phyloP scores from a whole-genome alignment of 2,888 invertebrate species.

The Gymnocheta viridis region DNA sequence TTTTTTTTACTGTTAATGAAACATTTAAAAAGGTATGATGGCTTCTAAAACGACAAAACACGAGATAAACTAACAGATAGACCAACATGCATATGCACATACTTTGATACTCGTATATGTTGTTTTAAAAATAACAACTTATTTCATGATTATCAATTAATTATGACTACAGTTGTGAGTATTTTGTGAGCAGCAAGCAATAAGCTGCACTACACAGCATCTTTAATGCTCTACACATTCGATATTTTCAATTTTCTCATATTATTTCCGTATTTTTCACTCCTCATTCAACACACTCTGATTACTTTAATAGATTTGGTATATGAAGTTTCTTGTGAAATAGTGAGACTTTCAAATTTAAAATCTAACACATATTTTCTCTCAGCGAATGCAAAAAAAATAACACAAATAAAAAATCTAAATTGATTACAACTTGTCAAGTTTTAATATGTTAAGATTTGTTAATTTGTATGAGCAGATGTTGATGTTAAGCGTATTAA shows the following conservation, averaged over 20 bases:
- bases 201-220: background rate
- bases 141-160: constrained; percentile 40
- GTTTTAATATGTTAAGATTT: constrained; percentile 58
- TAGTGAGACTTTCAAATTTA: constrained; percentile 11
- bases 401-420: constrained; percentile 25
- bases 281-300: constrained; percentile 10
- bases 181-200: background rate
- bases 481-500: constrained; percentile 9
- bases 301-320: background rate
- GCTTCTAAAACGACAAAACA: background rate
- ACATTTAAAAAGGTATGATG: background rate
- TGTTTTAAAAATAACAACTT: background rate
- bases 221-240: background rate
- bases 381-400: background rate
- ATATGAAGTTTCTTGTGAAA: constrained; percentile 27
- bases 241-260: background rate
- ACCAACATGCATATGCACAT: too few species aligned
- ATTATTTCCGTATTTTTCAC: background rate
- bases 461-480: constrained; percentile 42
- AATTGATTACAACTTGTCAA: constrained; percentile 62
- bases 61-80: background rate
- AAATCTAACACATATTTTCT: constrained; percentile 23
- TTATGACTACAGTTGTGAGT: background rate
- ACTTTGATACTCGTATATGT: too few species aligned
- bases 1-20: constrained; percentile 1